Evolutionary conservation across 2,888 invertebrate genomes (phyloP).

Genomic region (Epistrophella euchroma): DNA sequence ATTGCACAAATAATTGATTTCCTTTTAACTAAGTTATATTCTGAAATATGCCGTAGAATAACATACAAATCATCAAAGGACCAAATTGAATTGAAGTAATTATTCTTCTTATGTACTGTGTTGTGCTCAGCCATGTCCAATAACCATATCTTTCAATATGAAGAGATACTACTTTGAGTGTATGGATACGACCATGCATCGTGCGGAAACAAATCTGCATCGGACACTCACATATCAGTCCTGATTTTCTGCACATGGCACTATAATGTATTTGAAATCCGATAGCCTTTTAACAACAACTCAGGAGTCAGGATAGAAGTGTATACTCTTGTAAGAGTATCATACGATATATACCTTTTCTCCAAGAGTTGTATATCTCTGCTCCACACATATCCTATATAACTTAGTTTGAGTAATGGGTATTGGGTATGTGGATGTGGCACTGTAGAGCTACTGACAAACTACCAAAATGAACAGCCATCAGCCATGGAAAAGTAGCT

Average conservation of each 20-base stretch:
- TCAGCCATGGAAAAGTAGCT: background rate
- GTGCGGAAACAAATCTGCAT: background rate
- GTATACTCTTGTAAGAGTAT: background rate
- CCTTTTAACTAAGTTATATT: background rate
- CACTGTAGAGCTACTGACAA: background rate
- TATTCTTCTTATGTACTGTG: background rate
- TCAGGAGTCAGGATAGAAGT: background rate
- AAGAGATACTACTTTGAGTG: background rate
- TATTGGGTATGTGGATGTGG: background rate
- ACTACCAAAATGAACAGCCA: constrained; percentile 6
- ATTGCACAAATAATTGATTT: too few relatives aligned
- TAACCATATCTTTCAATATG: background rate
- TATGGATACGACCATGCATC: background rate
- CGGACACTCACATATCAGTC: constrained; percentile 9
- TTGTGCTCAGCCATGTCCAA: background rate
- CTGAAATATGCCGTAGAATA: too few relatives aligned
- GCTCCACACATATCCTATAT: background rate
- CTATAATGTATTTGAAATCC: constrained; percentile 29
- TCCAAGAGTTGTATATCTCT: background rate
- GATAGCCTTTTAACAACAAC: constrained; percentile 40
- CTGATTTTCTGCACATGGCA: constrained; percentile 35
- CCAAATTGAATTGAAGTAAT: background rate
- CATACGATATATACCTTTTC: background rate
- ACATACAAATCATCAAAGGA: background rate
- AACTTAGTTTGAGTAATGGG: background rate